Percentiles rank a stretch among this genome's conserved stretches.
phyloP scores from a whole-genome alignment of 1,140 invertebrate genomes.

The Eufriesea mexicana region DNA sequence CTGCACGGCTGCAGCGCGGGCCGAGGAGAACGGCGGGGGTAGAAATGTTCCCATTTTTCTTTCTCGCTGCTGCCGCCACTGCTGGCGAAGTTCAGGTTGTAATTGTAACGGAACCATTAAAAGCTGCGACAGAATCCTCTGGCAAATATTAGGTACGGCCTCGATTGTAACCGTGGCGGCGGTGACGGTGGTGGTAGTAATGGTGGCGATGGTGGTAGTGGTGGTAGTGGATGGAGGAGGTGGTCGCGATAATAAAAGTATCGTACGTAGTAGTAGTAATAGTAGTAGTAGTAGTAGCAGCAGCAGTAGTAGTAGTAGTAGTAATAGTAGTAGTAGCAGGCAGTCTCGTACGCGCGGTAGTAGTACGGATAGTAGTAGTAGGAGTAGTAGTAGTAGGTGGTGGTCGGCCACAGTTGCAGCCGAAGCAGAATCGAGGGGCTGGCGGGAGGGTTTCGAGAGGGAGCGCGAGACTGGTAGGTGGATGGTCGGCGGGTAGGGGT shows the following conservation, averaged over 20 bases:
- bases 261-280: conserved; percentile 5
- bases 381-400: conserved; percentile 61
- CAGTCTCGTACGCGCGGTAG: conserved; percentile 39
- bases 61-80: neutral
- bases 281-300: conserved; percentile 20
- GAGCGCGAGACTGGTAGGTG: conserved; percentile 17
- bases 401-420: conserved; percentile 48
- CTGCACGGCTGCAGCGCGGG: neutral
- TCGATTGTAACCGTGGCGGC: conserved; percentile 44
- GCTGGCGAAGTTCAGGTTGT: conserved; percentile 35
- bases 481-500: neutral
- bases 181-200: conserved; percentile 9
- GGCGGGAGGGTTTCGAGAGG: conserved; percentile 5
- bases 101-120: conserved; percentile 59
- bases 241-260: conserved; percentile 27
- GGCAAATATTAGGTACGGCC: conserved; percentile 47
- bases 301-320: conserved; percentile 35
- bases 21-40: neutral
- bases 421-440: conserved; percentile 58
- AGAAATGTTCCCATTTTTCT: conserved; percentile 39
- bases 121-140: conserved; percentile 26
- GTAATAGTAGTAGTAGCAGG: conserved; percentile 32
- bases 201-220: conserved; percentile 2
- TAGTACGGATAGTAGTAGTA: conserved; percentile 54
- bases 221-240: neutral